Conservation (phyloP, 2,113 vertebrate species). For the Cyprinodon tularosa region DNA sequence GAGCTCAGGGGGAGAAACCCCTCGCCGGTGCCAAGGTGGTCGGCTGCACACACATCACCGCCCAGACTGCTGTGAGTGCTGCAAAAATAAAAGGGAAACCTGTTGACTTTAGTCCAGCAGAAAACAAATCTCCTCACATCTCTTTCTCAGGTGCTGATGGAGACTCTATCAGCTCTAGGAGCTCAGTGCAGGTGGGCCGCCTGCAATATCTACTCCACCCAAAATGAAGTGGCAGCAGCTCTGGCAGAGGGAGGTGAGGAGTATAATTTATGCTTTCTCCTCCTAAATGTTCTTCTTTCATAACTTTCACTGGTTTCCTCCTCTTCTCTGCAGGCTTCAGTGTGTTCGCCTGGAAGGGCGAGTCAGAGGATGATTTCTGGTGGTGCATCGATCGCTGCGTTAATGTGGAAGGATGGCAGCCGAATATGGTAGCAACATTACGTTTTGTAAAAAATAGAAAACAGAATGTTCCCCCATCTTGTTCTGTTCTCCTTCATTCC, state of each 20-base stretch:
- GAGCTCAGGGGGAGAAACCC: constrained; percentile 98
- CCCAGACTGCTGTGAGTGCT: constrained; percentile 93
- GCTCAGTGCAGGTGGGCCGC: constrained; percentile 98
- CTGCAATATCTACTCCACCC: constrained; percentile 98
- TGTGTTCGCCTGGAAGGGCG: constrained; percentile 98
- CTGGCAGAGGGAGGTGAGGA: constrained; percentile 91
- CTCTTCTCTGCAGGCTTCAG: constrained; percentile 84
- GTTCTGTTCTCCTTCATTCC: neutral
- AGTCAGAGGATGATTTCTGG: constrained; percentile 99
- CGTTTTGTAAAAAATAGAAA: too few relatives aligned
- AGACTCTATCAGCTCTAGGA: constrained; percentile 92
- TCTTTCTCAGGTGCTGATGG: constrained; percentile 91
- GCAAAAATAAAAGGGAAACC: neutral
- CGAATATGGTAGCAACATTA: constrained; percentile 88
- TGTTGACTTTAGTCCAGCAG: neutral
- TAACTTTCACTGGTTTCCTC: neutral
- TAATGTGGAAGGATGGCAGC: constrained; percentile 97
- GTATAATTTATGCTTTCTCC: neutral
- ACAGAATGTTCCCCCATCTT: too few relatives aligned
- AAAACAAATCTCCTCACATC: neutral
- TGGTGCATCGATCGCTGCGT: constrained; percentile 99
- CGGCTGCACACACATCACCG: constrained; percentile 98
- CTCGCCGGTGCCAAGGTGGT: constrained; percentile 97
- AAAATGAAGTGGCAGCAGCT: constrained; percentile 96
- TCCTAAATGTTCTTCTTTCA: too few relatives aligned